phyloP scores from a whole-genome alignment of 2,888 invertebrate species.

The Drosophila aldrichi region DNA sequence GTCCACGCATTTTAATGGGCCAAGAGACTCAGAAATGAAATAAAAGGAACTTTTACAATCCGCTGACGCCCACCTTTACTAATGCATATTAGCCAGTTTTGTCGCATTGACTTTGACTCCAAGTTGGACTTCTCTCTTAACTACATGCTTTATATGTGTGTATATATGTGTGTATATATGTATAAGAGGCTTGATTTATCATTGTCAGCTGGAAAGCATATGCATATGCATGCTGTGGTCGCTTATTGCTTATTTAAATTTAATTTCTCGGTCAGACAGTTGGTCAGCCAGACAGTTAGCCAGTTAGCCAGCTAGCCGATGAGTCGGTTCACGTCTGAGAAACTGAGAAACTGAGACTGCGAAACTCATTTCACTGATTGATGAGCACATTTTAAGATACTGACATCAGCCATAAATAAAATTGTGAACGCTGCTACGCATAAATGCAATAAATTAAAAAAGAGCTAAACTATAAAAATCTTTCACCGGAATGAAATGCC shows the following conservation, averaged over 20 bases:
- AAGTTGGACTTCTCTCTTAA: background rate
- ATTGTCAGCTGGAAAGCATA: slow-evolving; percentile 57
- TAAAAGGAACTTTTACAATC: slow-evolving; percentile 52
- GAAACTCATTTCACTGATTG: slow-evolving; percentile 75
- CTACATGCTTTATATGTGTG: slow-evolving; percentile 3
- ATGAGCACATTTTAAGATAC: slow-evolving; percentile 67
- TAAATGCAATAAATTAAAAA: slow-evolving; percentile 71
- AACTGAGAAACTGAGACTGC: slow-evolving; percentile 23
- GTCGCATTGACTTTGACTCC: slow-evolving; percentile 1
- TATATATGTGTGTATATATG: background rate
- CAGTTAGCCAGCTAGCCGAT: slow-evolving; percentile 32
- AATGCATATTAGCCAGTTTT: slow-evolving; percentile 30
- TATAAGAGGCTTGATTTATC: slow-evolving; percentile 62
- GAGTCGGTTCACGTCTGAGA: slow-evolving; percentile 35
- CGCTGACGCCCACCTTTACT: slow-evolving; percentile 52
- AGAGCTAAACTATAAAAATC: slow-evolving; percentile 54
- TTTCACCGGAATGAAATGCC: slow-evolving; percentile 59
- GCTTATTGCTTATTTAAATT: slow-evolving; percentile 66
- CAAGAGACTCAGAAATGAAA: slow-evolving; percentile 5
- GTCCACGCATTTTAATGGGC: slow-evolving; percentile 59
- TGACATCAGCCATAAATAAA: slow-evolving; percentile 70
- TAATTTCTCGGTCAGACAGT: slow-evolving; percentile 63
- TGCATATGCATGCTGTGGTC: slow-evolving; percentile 61
- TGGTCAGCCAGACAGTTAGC: slow-evolving; percentile 16
- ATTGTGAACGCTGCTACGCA: slow-evolving; percentile 63